phyloP scores from a whole-genome alignment of 2,113 vertebrate species.

The Ciconia maguari region DNA sequence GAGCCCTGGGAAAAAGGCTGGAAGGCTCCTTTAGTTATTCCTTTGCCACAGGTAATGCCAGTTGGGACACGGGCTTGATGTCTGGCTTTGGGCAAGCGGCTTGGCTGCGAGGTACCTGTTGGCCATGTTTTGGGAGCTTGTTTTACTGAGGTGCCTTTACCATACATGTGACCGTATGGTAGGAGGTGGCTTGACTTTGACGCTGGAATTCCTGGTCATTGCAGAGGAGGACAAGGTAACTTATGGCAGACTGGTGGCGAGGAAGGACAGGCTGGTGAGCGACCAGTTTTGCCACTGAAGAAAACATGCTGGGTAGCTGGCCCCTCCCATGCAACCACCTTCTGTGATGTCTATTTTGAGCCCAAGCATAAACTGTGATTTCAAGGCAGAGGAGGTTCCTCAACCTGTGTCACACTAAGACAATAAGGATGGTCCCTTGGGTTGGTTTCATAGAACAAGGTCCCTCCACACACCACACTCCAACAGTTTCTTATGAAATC shows the following conservation, averaged over 20 bases:
- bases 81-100: neutral
- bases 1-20: slow-evolving; percentile 22
- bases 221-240: neutral
- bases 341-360: neutral
- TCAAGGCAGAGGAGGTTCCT: neutral
- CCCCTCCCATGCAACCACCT: neutral
- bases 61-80: neutral
- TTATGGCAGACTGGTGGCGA: neutral
- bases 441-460: neutral
- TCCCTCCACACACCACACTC: neutral
- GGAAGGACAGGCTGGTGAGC: neutral
- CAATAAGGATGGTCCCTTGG: neutral
- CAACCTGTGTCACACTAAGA: neutral
- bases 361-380: neutral
- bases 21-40: slow-evolving; percentile 21
- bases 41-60: slow-evolving; percentile 25
- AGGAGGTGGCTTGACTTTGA: neutral
- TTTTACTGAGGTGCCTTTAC: neutral
- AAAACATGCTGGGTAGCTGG: neutral
- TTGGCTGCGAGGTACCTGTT: neutral
- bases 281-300: neutral
- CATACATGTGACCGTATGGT: neutral
- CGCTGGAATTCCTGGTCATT: neutral
- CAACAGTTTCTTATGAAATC: neutral
- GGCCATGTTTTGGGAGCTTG: neutral